Base-by-base conservation (phyloP, 2,797 vertebrate genomes). In the Cyclopterus lumpus region DNA sequence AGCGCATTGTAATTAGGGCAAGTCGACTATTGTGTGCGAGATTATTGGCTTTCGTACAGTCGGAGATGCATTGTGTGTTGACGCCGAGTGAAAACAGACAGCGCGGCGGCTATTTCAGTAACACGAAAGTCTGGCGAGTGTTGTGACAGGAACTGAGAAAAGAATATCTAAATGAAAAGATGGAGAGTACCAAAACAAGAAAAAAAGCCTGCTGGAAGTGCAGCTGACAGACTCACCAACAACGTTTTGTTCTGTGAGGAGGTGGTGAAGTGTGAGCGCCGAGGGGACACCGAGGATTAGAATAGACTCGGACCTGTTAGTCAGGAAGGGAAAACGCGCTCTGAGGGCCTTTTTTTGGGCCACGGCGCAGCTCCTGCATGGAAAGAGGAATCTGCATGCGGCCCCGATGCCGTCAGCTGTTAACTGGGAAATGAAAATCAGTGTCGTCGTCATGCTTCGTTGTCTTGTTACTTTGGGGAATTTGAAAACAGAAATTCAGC, bases 41-140 rank as follows among this genome's bases (percentile, higher is more conserved):
- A 79, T 64, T n/a, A 46, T 32, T 75, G 74, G 80, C 82, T 72
- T 71, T 73, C 80, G 49, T 58, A 42, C 58, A 73, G 15, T 79
- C 64, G 55, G 72, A 81, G 59, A 55, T 61, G 77, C 67, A 55
- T 66, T 73, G 74, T 28, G n/a, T 80, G 71, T 81, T 75, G 81
- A 84, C 3, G 36, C 70, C 65, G 20, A 68, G 78, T 77, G 70
- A 73, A 89, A 85, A 86, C 83, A 83, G 75, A 88, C 67, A 85
- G 67, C 1, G n/a, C 3, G 30, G 44, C n/a, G 15, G 62, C 66
- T 88, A 84, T 85, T 91, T 86, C 82, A 77, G 68, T 75, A 85
- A 76, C 71, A 76, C 67, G 65, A 44, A 73, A 73, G 58, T 86
- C 78, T 92, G 84, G 82, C 67, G 84, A 70, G 71, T 53, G 36